Conservation (phyloP, 2,888 invertebrate genomes). For the Anodontia alba region DNA sequence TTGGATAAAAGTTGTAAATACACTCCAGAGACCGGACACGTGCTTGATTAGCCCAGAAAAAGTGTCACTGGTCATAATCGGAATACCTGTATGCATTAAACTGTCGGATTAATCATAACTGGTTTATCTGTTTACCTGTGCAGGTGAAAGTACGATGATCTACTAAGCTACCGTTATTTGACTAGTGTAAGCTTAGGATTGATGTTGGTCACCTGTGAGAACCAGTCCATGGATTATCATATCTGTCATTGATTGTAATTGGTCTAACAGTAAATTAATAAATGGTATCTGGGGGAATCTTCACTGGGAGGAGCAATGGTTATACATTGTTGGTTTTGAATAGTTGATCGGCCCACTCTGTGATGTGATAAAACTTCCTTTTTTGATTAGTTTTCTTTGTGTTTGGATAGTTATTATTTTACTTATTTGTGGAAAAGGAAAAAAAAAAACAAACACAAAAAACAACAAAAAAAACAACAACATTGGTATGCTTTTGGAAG, state of each 20-base stretch:
- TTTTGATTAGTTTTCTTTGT: not conserved
- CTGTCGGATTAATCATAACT: constrained; percentile 12
- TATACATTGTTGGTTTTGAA: not conserved
- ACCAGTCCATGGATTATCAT: constrained; percentile 11
- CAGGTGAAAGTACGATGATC: constrained; percentile 16
- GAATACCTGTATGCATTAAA: constrained; percentile 14
- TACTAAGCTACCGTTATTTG: not conserved
- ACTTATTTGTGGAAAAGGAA: not conserved
- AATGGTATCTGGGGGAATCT: not conserved
- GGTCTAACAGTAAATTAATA: constrained; percentile 16
- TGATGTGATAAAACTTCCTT: not conserved
- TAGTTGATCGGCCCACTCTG: not conserved
- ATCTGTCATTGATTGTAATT: constrained; percentile 15
- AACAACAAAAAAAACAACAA: too few relatives aligned
- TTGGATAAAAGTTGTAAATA: constrained; percentile 18
- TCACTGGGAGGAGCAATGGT: not conserved
- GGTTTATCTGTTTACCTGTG: constrained; percentile 5
- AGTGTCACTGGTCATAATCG: constrained; percentile 13
- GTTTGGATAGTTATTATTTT: not conserved
- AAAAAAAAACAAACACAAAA: too few relatives aligned
- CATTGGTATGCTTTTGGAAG: too few relatives aligned
- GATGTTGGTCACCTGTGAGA: constrained; percentile 20
- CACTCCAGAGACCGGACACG: not conserved
- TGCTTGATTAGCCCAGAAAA: not conserved
- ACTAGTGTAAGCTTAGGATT: not conserved